Base-by-base conservation (phyloP, 30 jellyfish, hydroid and myxozoan species). In the Hydra vulgaris region DNA sequence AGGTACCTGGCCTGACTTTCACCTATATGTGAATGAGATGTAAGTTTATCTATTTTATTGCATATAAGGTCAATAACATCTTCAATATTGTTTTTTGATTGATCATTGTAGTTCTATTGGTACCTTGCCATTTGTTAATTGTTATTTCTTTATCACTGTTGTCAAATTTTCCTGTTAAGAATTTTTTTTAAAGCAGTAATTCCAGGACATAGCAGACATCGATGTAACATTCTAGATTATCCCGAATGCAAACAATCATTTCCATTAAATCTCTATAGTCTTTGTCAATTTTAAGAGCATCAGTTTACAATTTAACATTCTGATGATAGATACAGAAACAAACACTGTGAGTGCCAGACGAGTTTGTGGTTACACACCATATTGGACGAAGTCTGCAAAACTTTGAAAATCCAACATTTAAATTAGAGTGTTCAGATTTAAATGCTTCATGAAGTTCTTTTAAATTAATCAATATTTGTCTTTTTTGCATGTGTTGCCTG, bases 201-300 rank as follows among this genome's bases (percentile, higher is more conserved):
- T 3, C 75, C 75, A n/a, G 75, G 75, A 68, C 8, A 68, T 68
- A 68, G 16, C 27, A 23, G 75, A 68, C 75, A 68, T 68, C 75
- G 16, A 68, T 68, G 75, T 68, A 68, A 23, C 75, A 68, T 68
- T 68, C 27, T 68, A 16, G 15, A 68, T 68, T 68, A 3, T 68
- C 27, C 75, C 75, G 7, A 68, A 3, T 68, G 27, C 75, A 68
- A 68, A 68, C 8, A 68, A 68, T 68, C 25, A 68, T 68, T 68
- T 8, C 75, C 75, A 68, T 68, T 16, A 68, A 68, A 68, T 68
- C 75, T 68, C 4, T 40, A 40, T 68, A 68, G 75, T 68, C 75
- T 15, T 68, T 68, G 75, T 68, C 75, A 68, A 68, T 68, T 68
- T 68, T 68, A 68, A 68, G 75, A 68, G 75, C 75, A 68, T 68